Conservation (phyloP, 35 echinoderm and acorn worm species). For the Apostichopus parvimensis region DNA sequence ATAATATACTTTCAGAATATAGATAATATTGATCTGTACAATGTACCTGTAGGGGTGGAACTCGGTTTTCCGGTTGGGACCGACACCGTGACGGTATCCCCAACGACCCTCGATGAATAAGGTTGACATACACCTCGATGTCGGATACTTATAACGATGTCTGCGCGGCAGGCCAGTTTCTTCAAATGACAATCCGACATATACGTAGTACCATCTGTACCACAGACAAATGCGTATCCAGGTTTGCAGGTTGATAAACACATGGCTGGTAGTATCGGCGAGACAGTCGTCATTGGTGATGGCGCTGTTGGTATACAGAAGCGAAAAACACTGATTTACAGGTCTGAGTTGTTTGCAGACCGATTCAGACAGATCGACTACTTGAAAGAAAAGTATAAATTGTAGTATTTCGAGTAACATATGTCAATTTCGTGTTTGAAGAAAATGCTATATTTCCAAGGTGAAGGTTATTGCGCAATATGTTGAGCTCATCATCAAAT, state of each 20-base stretch:
- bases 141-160: neutral
- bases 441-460: no score
- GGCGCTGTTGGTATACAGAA: no score
- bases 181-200: conserved; percentile 30
- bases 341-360: no score
- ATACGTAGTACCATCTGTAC: conserved; percentile 12
- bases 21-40: neutral
- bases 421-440: no score
- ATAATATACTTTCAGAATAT: no score
- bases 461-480: no score
- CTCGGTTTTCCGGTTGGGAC: neutral
- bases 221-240: conserved; percentile 23
- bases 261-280: neutral
- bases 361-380: no score
- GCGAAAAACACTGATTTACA: no score
- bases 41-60: neutral
- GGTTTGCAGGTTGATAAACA: conserved; percentile 23
- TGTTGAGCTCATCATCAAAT: no score
- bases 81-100: neutral
- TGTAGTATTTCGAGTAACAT: no score
- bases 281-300: neutral
- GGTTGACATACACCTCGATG: conserved; percentile 21
- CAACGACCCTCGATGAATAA: neutral
- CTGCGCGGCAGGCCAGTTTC: neutral
- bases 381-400: no score